Conservation (phyloP, 2,113 vertebrate species). For the Clarias batrachus region DNA sequence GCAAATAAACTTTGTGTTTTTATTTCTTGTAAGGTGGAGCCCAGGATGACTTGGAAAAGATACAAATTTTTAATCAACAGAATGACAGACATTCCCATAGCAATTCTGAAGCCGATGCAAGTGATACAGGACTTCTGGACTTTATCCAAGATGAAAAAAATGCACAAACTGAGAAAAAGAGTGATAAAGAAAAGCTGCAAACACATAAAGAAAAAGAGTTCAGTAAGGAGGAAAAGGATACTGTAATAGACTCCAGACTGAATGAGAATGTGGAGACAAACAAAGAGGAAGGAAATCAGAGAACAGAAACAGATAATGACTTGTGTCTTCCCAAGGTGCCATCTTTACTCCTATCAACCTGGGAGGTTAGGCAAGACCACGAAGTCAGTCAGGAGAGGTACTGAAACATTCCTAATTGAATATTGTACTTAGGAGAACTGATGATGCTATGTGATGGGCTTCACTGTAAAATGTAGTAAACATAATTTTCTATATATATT, state of each 20-base stretch:
- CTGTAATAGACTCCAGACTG: neutral
- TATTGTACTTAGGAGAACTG: neutral
- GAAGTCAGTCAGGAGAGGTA: conserved; percentile 60
- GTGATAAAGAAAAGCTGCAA: conserved; percentile 27
- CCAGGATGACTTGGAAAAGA: conserved; percentile 68
- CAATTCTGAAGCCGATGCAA: conserved; percentile 43
- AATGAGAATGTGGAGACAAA: conserved; percentile 47
- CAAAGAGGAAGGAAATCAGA: conserved; percentile 18
- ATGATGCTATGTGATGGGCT: neutral
- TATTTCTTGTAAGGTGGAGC: conserved; percentile 65
- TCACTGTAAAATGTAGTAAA: no score
- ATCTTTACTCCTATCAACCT: neutral
- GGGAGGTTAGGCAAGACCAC: conserved; percentile 35
- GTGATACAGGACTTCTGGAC: conserved; percentile 27
- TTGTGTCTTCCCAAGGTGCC: conserved; percentile 29
- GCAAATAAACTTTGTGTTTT: neutral
- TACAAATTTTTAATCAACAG: conserved; percentile 82
- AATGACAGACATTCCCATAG: conserved; percentile 72
- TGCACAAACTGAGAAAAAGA: conserved; percentile 43
- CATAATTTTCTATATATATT: no score
- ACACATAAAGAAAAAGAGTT: conserved; percentile 42
- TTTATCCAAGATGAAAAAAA: conserved; percentile 55
- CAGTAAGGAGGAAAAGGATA: conserved; percentile 32
- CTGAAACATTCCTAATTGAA: neutral
- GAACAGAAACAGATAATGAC: conserved; percentile 24